Conservation (phyloP, 2,888 invertebrate species). For the Rotaria macrura region DNA sequence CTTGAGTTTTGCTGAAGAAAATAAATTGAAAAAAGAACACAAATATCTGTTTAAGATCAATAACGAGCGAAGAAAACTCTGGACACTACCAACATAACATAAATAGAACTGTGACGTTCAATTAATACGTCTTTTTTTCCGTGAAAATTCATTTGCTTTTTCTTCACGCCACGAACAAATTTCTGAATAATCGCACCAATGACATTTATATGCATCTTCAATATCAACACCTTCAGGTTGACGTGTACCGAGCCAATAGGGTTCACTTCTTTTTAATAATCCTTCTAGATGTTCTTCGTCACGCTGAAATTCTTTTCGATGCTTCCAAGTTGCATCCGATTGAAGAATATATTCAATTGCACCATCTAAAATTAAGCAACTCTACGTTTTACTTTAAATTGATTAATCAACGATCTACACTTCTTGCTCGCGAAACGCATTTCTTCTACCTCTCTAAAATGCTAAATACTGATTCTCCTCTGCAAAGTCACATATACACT, state of each 20-base stretch:
- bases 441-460: no score
- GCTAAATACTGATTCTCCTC: no score
- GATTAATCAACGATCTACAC: no score
- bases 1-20: no score
- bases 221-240: conserved; percentile 42
- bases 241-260: conserved; percentile 42
- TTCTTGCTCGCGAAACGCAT: no score
- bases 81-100: neutral
- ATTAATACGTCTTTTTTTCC: conserved; percentile 24
- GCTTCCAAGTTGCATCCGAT: neutral
- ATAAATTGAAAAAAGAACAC: no score
- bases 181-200: conserved; percentile 41
- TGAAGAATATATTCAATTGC: conserved; percentile 21
- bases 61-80: neutral
- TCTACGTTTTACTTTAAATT: no score
- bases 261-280: conserved; percentile 36
- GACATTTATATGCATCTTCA: conserved; percentile 47
- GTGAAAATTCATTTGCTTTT: conserved; percentile 37
- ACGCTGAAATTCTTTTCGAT: conserved; percentile 36
- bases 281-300: conserved; percentile 37
- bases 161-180: conserved; percentile 43
- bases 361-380: conserved; percentile 19
- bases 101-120: neutral
- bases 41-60: no score
- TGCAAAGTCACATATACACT: no score